Percentiles rank a stretch among this genome's conserved stretches.
These are phyloP conservation scores for Phyto melanocephala DNA, from an alignment of 2,888 invertebrate species.

Conservation along the genomic window DNA sequence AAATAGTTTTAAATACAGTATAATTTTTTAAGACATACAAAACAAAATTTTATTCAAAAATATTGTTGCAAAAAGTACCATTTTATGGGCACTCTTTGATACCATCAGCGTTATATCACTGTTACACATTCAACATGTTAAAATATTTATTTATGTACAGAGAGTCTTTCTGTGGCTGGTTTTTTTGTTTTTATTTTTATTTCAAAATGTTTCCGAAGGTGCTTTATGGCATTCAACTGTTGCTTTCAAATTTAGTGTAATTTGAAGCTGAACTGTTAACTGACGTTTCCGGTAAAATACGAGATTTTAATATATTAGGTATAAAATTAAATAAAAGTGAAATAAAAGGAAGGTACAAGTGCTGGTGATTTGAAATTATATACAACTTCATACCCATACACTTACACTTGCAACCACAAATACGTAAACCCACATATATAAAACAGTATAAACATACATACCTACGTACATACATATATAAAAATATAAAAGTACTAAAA, in stretches of 20 bases:
- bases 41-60: not conserved
- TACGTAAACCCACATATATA: not conserved
- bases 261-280: constrained; percentile 53
- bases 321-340: constrained; percentile 3
- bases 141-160: not conserved
- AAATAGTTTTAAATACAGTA: too few relatives aligned
- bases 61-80: too few relatives aligned
- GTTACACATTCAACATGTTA: constrained; percentile 15
- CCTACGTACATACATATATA: not conserved
- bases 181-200: not conserved
- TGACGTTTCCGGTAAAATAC: constrained; percentile 55
- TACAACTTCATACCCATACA: not conserved
- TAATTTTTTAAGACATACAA: too few relatives aligned
- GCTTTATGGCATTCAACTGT: constrained; percentile 53
- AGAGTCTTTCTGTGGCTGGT: not conserved
- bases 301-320: not conserved
- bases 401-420: not conserved
- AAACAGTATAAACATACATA: not conserved
- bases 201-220: not conserved
- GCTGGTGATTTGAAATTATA: constrained; percentile 13
- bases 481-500: not conserved
- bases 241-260: constrained; percentile 57
- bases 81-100: too few relatives aligned
- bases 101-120: not conserved
- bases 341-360: constrained; percentile 20